phyloP scores from a whole-genome alignment of 2,888 invertebrate genomes.

The Keiferia lycopersicella region DNA sequence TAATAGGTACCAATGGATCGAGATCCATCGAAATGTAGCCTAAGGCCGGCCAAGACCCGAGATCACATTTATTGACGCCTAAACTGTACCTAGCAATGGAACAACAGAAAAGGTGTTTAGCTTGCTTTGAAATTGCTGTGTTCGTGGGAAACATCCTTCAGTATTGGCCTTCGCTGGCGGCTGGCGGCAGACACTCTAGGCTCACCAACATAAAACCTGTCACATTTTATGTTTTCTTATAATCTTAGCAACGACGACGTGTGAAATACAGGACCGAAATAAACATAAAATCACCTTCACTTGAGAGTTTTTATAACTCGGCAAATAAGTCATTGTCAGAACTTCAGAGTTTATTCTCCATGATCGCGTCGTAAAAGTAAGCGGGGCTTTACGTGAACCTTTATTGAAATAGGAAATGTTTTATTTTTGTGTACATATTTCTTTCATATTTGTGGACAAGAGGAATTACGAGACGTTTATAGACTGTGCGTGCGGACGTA shows the following conservation, averaged over 20 bases:
- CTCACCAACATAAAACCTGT: conserved; percentile 52
- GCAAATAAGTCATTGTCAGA: conserved; percentile 67
- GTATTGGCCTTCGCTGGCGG: background rate
- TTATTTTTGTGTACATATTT: conserved; percentile 35
- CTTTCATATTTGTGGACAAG: conserved; percentile 21
- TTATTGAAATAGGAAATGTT: conserved; percentile 52
- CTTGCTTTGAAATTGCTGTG: background rate
- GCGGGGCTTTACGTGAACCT: conserved; percentile 47
- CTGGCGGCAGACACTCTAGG: conserved; percentile 12
- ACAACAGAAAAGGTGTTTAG: no score
- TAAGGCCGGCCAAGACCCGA: no score
- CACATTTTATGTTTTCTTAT: conserved; percentile 62
- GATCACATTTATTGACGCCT: no score
- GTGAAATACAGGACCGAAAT: conserved; percentile 64
- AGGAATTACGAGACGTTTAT: conserved; percentile 14
- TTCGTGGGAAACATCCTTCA: background rate
- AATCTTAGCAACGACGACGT: conserved; percentile 60
- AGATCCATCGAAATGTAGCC: no score
- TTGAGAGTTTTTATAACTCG: conserved; percentile 60
- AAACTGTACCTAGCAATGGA: no score
- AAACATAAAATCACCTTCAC: conserved; percentile 59
- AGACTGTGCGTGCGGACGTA: conserved; percentile 21
- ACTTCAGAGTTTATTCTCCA: conserved; percentile 53
- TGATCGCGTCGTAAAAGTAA: conserved; percentile 58
- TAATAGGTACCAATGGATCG: no score